These are phyloP conservation scores for Amphiura filiformis DNA, from an alignment of 35 echinoderm and acorn worm genomes.

Conservation along the genomic window DNA sequence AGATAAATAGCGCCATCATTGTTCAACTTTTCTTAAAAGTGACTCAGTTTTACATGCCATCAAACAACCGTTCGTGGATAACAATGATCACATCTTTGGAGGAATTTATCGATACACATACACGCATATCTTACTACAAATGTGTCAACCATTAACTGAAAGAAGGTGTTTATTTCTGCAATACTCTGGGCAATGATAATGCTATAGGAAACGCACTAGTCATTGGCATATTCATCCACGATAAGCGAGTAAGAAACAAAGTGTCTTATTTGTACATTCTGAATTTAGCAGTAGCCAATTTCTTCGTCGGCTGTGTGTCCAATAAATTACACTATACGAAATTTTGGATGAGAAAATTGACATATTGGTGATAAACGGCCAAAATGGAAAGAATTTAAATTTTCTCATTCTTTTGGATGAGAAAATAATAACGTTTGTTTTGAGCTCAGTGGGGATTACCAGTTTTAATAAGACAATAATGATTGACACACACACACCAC, in stretches of 20 bases:
- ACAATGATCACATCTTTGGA: not conserved
- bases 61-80: too few relatives aligned
- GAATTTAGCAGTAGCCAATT: conserved; percentile 37
- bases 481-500: too few relatives aligned
- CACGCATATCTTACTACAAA: not conserved
- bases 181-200: not conserved
- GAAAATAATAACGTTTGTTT: too few relatives aligned
- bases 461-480: too few relatives aligned
- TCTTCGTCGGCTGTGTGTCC: conserved; percentile 22
- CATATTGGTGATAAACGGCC: too few relatives aligned
- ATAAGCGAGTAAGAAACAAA: conserved; percentile 16
- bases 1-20: too few relatives aligned
- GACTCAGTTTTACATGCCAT: too few relatives aligned
- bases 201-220: conserved; percentile 44
- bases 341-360: too few relatives aligned
- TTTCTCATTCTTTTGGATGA: too few relatives aligned
- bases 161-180: not conserved
- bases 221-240: conserved; percentile 25
- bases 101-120: not conserved
- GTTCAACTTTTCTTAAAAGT: too few relatives aligned
- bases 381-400: too few relatives aligned
- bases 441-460: too few relatives aligned
- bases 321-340: conserved; percentile 28
- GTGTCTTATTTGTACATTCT: conserved; percentile 39
- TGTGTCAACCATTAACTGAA: not conserved